phyloP scores from a whole-genome alignment of 2,113 vertebrate genomes.

The Syrrhaptes paradoxus region DNA sequence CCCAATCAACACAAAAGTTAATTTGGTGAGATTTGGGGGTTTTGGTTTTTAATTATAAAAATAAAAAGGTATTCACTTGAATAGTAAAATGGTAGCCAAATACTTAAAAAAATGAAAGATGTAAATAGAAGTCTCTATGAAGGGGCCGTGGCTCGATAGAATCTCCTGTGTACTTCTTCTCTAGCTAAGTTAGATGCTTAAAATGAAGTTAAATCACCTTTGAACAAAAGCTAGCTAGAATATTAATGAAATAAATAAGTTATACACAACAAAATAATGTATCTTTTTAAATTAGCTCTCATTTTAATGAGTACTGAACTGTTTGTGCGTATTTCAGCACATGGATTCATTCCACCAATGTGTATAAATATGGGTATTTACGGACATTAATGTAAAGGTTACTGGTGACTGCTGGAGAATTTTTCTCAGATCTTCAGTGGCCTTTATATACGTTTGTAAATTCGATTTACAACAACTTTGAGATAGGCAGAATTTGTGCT shows the following conservation, averaged over 20 bases:
- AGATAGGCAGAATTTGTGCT: not conserved
- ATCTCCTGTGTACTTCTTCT: not conserved
- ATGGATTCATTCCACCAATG: rapidly evolving
- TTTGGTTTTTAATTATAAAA: not conserved
- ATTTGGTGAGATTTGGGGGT: not conserved
- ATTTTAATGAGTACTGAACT: not conserved
- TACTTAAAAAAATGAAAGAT: not conserved
- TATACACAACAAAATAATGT: rapidly evolving
- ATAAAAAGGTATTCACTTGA: not conserved
- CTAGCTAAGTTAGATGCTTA: not conserved
- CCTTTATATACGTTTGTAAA: not conserved
- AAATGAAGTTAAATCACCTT: not conserved
- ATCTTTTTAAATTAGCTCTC: not conserved
- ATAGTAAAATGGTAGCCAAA: not conserved
- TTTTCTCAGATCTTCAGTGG: not conserved
- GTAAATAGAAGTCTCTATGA: not conserved
- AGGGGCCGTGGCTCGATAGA: not conserved
- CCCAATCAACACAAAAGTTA: not conserved
- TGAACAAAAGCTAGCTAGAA: not conserved
- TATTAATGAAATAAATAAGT: not conserved
- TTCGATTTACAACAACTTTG: not conserved
- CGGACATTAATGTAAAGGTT: not conserved
- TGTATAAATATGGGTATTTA: not conserved
- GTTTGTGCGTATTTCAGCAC: not conserved
- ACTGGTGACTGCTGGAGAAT: not conserved